Evolutionary conservation across 2,888 invertebrate genomes (phyloP).

Genomic region (Harpalus rufipes): DNA sequence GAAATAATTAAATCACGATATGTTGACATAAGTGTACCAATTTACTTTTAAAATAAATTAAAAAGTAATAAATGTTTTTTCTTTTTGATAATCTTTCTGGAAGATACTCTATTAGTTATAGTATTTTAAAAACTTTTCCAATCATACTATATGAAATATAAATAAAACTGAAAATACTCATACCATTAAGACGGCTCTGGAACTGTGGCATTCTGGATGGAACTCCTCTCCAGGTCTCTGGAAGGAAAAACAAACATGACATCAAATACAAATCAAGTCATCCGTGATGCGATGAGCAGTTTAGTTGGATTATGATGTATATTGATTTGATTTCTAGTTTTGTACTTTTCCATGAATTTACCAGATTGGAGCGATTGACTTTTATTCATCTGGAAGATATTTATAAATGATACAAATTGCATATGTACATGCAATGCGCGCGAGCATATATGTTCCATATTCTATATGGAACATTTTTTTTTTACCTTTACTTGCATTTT

Average conservation of each 20-base stretch:
- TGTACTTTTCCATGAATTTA: not conserved
- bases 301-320: not conserved
- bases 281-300: not conserved
- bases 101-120: not conserved
- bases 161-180: not conserved
- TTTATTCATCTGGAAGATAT: not conserved
- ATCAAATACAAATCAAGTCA: not conserved
- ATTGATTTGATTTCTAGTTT: slow-evolving; percentile 5
- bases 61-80: no score
- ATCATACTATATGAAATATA: not conserved
- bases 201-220: no score
- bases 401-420: no score
- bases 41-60: no score
- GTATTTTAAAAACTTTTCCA: not conserved
- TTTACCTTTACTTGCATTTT: no score
- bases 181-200: not conserved
- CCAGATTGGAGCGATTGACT: not conserved
- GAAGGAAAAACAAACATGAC: slow-evolving; percentile 2
- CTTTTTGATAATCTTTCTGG: not conserved
- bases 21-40: not conserved
- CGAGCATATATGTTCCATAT: no score
- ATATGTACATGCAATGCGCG: no score
- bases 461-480: no score
- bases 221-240: no score
- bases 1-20: no score